These are phyloP conservation scores for Chromoteleia sp. DNA, from an alignment of 2,888 invertebrate genomes.

Conservation along the genomic window DNA sequence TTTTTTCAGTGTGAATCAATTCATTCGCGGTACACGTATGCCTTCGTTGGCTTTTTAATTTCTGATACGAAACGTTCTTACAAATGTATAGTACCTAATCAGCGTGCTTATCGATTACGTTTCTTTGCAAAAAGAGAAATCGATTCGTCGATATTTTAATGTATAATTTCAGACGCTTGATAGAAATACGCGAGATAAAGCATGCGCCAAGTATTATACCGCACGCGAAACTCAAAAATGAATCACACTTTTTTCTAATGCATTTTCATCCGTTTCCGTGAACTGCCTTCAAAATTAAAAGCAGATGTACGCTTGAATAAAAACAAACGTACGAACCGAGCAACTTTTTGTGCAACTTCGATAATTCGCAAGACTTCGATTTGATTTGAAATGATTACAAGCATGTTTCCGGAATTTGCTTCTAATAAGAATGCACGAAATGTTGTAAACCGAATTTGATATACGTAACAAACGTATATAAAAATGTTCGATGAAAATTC, in stretches of 20 bases:
- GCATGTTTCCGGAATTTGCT: neutral
- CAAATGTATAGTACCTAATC: constrained; percentile 19
- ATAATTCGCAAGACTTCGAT: constrained; percentile 14
- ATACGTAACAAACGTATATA: too few relatives aligned
- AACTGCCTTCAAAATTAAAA: constrained; percentile 19
- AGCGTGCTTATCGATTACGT: constrained; percentile 13
- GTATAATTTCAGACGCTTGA: constrained; percentile 27
- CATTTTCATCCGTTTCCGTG: constrained; percentile 14
- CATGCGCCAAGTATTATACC: neutral
- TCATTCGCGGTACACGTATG: neutral
- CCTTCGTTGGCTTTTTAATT: constrained; percentile 4
- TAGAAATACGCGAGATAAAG: constrained; percentile 14
- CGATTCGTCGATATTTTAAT: constrained; percentile 17
- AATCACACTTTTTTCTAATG: constrained; percentile 10
- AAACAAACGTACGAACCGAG: constrained; percentile 3
- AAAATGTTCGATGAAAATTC: too few relatives aligned
- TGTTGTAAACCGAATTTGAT: constrained; percentile 3
- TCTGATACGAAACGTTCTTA: constrained; percentile 20
- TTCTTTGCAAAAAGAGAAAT: neutral
- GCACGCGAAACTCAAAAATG: constrained; percentile 2
- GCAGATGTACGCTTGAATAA: constrained; percentile 12
- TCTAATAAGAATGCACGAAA: constrained; percentile 5
- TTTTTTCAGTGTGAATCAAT: neutral
- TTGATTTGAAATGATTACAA: constrained; percentile 10
- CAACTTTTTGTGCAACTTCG: constrained; percentile 23